These are phyloP conservation scores for Lutjanus argentimaculatus DNA, from an alignment of 2,797 vertebrate genomes.

Conservation along the genomic window DNA sequence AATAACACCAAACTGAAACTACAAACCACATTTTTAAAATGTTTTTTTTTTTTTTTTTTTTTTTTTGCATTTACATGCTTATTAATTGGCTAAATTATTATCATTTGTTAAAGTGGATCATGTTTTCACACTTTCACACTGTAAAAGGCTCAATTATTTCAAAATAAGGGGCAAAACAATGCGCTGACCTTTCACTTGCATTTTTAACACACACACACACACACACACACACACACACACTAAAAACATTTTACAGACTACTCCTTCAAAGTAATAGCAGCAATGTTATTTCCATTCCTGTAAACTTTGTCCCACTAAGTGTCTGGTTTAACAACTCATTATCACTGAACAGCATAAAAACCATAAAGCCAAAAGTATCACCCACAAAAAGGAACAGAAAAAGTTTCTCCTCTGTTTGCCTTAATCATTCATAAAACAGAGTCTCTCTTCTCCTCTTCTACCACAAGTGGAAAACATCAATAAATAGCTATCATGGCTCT, in stretches of 20 bases:
- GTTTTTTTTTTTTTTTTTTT: background rate
- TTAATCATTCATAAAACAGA: constrained; percentile 79
- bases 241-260: constrained; percentile 42
- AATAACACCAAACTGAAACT: background rate
- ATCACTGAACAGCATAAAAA: constrained; percentile 81
- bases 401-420: constrained; percentile 64
- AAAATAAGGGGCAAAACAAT: constrained; percentile 7
- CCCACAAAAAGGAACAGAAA: constrained; percentile 53
- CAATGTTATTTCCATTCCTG: constrained; percentile 43
- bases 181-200: background rate
- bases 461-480: constrained; percentile 80
- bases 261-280: constrained; percentile 34
- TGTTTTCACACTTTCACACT: background rate
- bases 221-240: background rate
- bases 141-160: background rate
- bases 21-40: background rate
- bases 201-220: background rate
- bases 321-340: constrained; percentile 84
- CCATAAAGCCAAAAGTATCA: constrained; percentile 77
- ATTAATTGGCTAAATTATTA: background rate
- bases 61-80: background rate
- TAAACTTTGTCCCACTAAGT: constrained; percentile 61
- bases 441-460: constrained; percentile 42
- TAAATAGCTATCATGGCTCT: constrained; percentile 84
- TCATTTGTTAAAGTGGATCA: background rate